A percentile compares a stretch with the other conserved stretches of the same genome.
Evolutionary conservation across 2,113 vertebrate genomes (phyloP).

Genomic region (Perca fluviatilis): DNA sequence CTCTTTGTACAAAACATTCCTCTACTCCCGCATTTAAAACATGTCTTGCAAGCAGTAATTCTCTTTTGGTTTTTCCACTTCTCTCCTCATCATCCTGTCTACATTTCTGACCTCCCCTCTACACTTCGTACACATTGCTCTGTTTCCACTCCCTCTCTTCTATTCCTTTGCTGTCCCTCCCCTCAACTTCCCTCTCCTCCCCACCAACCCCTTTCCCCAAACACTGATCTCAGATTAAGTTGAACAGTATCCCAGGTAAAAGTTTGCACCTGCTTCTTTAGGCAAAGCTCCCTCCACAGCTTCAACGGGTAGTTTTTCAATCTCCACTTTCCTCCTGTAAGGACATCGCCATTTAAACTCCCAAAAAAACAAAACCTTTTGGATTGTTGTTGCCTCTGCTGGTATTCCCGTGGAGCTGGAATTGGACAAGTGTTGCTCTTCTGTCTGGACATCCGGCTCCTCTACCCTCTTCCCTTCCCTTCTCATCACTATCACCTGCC

Average conservation of each 20-base stretch:
- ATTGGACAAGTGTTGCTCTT: constrained; percentile 40
- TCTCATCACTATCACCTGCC: constrained; percentile 21
- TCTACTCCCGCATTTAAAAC: constrained; percentile 41
- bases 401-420: constrained; percentile 53
- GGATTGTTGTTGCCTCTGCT: constrained; percentile 47
- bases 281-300: constrained; percentile 52
- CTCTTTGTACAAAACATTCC: constrained; percentile 84
- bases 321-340: constrained; percentile 24
- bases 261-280: constrained; percentile 75
- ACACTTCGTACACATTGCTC: constrained; percentile 41
- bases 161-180: constrained; percentile 63
- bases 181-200: constrained; percentile 52
- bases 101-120: constrained; percentile 56
- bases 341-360: constrained; percentile 1
- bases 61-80: constrained; percentile 32
- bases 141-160: constrained; percentile 55
- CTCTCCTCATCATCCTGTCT: constrained; percentile 38
- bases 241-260: constrained; percentile 81
- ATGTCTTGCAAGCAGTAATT: constrained; percentile 62
- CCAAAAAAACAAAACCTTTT: constrained; percentile 24
- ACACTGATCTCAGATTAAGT: constrained; percentile 84
- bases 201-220: constrained; percentile 57
- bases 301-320: constrained; percentile 40
- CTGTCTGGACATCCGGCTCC: constrained; percentile 32
- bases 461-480: constrained; percentile 15